Conservation (phyloP, 2,797 vertebrate genomes). For the Enteromius viviparus region DNA sequence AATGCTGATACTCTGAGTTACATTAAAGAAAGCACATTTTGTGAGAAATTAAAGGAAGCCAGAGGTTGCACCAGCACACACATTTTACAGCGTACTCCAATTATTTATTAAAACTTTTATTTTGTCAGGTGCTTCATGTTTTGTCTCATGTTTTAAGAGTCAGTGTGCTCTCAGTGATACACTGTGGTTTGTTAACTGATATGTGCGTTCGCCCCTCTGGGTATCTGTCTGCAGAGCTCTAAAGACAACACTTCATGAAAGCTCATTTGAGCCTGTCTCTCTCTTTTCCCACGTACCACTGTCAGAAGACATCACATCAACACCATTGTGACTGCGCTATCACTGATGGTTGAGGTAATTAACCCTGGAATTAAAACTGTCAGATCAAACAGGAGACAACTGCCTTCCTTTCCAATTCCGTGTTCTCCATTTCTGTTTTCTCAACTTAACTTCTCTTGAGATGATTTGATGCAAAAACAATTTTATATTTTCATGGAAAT, state of each 20-base stretch:
- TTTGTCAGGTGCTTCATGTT: not conserved
- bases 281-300: constrained; percentile 26
- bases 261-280: constrained; percentile 34
- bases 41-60: not conserved
- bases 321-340: constrained; percentile 46
- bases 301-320: constrained; percentile 50
- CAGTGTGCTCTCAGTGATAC: not conserved
- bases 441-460: constrained; percentile 33
- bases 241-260: constrained; percentile 40
- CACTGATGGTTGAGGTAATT: constrained; percentile 52
- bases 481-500: not conserved
- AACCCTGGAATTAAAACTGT: constrained; percentile 57
- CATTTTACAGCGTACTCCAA: not conserved
- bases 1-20: not conserved
- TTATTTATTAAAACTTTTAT: constrained; percentile 16
- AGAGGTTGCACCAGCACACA: not conserved
- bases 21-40: not conserved
- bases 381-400: constrained; percentile 50
- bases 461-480: constrained; percentile 1
- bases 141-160: not conserved
- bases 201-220: not conserved
- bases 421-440: not conserved
- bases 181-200: constrained; percentile 28
- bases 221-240: constrained; percentile 23
- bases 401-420: not conserved